Conservation (phyloP, 2,797 vertebrate genomes). For the Notamacropus eugenii region DNA sequence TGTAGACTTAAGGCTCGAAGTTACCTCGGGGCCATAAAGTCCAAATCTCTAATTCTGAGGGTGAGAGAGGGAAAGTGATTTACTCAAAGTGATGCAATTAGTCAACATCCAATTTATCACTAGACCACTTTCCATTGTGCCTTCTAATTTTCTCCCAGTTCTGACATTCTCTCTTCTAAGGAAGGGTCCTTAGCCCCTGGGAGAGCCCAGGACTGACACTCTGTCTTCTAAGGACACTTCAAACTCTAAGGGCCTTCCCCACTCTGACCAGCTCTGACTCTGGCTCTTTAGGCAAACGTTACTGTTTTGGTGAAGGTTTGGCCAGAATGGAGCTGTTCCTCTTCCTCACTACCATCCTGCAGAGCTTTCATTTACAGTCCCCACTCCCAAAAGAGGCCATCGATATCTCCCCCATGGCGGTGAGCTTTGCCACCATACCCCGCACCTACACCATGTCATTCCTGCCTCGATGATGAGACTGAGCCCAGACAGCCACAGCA, state of each 20-base stretch:
- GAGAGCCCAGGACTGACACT: neutral
- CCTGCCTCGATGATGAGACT: neutral
- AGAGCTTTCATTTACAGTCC: constrained; percentile 83
- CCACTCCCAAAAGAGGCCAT: neutral
- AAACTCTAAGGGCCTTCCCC: neutral
- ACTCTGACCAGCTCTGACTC: neutral
- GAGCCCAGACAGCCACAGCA: neutral
- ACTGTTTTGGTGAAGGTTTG: constrained; percentile 84
- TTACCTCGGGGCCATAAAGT: neutral
- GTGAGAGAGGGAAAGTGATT: neutral
- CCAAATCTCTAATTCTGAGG: neutral
- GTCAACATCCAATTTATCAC: neutral
- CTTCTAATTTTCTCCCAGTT: neutral
- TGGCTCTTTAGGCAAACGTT: constrained; percentile 81
- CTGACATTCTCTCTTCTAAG: neutral
- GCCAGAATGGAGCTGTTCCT: constrained; percentile 87
- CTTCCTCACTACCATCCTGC: constrained; percentile 84
- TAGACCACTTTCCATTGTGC: neutral
- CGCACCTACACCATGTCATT: constrained; percentile 62
- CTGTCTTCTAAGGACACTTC: neutral
- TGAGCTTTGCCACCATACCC: constrained; percentile 67
- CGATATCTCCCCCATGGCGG: constrained; percentile 36
- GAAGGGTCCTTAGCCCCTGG: neutral
- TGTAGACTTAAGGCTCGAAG: neutral
- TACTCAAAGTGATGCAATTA: neutral